Conservation (phyloP, 1,140 invertebrate genomes). For the Drosophila mayri region DNA sequence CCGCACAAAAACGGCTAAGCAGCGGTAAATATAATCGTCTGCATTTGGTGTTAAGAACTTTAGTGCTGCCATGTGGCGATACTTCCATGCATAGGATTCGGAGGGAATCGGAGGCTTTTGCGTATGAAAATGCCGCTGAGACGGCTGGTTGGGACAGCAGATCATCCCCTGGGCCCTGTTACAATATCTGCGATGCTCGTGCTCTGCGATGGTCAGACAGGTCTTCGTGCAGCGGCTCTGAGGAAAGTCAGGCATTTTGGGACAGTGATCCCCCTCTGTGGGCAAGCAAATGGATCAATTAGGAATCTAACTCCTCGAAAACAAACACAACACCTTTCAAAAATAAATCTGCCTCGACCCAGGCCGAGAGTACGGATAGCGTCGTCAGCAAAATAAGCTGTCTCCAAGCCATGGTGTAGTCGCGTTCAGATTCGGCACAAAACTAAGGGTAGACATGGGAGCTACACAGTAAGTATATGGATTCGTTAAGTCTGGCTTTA, state of each 20-base stretch:
- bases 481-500: neutral
- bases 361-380: neutral
- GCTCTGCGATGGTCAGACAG: too few relatives aligned
- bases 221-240: too few relatives aligned
- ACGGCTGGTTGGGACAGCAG: conserved; percentile 12
- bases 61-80: conserved; percentile 3
- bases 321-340: neutral
- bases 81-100: neutral
- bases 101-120: too few relatives aligned
- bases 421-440: neutral
- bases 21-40: neutral
- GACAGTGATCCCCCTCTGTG: too few relatives aligned
- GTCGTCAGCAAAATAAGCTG: neutral
- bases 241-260: too few relatives aligned
- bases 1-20: conserved; percentile 2
- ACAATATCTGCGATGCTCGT: neutral
- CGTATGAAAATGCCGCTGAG: too few relatives aligned
- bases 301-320: neutral
- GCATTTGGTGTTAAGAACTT: neutral
- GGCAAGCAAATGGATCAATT: too few relatives aligned
- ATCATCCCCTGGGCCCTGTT: conserved; percentile 6
- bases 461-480: neutral
- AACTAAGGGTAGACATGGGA: neutral
- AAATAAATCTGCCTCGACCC: too few relatives aligned
- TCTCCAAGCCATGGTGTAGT: neutral